Percentiles rank a stretch among this genome's conserved stretches.
phyloP scores from a whole-genome alignment of 2,888 invertebrate species.

The Platypus cylindrus region DNA sequence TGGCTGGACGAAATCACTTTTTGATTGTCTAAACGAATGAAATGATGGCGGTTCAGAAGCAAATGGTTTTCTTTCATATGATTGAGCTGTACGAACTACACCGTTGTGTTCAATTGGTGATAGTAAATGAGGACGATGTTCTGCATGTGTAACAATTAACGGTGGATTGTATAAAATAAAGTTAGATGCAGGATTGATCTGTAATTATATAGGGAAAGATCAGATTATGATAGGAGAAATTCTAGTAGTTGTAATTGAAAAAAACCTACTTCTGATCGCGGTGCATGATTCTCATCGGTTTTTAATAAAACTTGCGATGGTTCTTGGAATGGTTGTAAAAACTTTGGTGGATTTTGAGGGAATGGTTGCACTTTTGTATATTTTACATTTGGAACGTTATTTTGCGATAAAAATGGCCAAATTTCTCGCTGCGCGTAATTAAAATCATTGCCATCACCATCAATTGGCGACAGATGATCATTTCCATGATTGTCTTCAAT shows the following conservation, averaged over 20 bases:
- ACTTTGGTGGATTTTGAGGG: slow-evolving; percentile 9
- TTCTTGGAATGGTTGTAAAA: slow-evolving; percentile 3
- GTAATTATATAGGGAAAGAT: too few relatives aligned
- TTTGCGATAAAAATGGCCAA: too few relatives aligned
- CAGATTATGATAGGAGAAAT: too few relatives aligned
- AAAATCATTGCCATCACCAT: slow-evolving; percentile 1
- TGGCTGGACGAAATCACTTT: slow-evolving; percentile 9
- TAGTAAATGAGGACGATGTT: too few relatives aligned
- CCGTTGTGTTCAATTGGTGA: not conserved
- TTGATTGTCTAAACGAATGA: slow-evolving; percentile 9
- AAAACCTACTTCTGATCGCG: not conserved
- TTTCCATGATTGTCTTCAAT: too few relatives aligned
- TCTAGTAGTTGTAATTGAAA: too few relatives aligned
- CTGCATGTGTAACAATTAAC: too few relatives aligned
- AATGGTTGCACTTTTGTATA: slow-evolving; percentile 8
- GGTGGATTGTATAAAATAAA: too few relatives aligned
- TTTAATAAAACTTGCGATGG: not conserved
- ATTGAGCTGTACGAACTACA: slow-evolving; percentile 2
- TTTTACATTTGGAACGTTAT: not conserved
- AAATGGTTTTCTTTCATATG: slow-evolving; percentile 4
- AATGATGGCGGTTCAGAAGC: slow-evolving; percentile 9
- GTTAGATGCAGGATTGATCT: too few relatives aligned
- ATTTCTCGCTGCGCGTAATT: too few relatives aligned
- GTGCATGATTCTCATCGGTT: not conserved
- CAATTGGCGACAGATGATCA: too few relatives aligned